Conservation (phyloP, 2,888 invertebrate species). For the Apocheima hispidaria region DNA sequence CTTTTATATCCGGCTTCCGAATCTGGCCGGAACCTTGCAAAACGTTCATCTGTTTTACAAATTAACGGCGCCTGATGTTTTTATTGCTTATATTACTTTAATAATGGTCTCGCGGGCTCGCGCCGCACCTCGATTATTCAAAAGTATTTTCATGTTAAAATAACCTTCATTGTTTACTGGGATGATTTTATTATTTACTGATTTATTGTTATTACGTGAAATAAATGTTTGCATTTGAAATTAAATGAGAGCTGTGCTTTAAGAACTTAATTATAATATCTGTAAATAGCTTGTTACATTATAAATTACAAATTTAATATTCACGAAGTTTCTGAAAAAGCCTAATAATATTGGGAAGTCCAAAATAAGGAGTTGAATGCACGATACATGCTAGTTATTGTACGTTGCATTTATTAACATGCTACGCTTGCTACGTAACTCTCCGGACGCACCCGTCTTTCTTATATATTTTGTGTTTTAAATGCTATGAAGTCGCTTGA, state of each 20-base stretch:
- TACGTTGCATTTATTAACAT: background rate
- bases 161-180: slow-evolving; percentile 5
- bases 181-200: slow-evolving; percentile 5
- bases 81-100: slow-evolving; percentile 38
- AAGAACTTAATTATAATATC: background rate
- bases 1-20: slow-evolving; percentile 23
- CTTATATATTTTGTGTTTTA: no score
- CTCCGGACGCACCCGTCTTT: no score
- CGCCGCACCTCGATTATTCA: slow-evolving; percentile 10
- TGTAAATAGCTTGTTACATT: background rate
- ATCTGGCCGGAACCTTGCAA: slow-evolving; percentile 17
- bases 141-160: slow-evolving; percentile 4
- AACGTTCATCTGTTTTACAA: slow-evolving; percentile 35
- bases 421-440: background rate
- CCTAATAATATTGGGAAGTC: no score
- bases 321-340: background rate
- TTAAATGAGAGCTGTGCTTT: background rate
- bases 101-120: slow-evolving; percentile 14
- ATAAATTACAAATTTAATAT: background rate
- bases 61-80: slow-evolving; percentile 34
- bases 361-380: no score
- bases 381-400: background rate
- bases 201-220: slow-evolving; percentile 1
- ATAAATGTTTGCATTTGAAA: background rate
- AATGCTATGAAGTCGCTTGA: background rate